Evolutionary conservation across 2,797 vertebrate genomes (phyloP).

Genomic region (Triplophysa bombifrons): DNA sequence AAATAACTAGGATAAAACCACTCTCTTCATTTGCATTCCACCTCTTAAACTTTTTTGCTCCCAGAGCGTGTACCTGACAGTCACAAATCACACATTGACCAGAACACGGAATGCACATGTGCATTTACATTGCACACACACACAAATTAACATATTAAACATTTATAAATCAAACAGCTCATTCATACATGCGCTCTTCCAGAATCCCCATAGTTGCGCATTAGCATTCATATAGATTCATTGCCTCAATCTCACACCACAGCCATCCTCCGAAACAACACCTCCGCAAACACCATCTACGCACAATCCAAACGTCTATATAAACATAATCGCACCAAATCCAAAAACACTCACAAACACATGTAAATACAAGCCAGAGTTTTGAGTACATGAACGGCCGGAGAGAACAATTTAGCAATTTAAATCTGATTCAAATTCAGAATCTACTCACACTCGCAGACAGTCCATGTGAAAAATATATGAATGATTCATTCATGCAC

Average conservation of each 20-base stretch:
- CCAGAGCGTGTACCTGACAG: conserved; percentile 67
- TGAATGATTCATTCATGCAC: conserved; percentile 54
- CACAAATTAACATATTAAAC: conserved; percentile 38
- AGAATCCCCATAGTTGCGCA: conserved; percentile 11
- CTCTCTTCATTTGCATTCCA: conserved; percentile 72
- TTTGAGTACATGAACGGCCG: conserved; percentile 48
- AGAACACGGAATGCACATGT: conserved; percentile 70
- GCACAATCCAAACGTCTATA: conserved; percentile 60
- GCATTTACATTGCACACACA: conserved; percentile 63
- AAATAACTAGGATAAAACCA: conserved; percentile 53
- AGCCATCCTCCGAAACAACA: conserved; percentile 58
- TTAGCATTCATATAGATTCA: conserved; percentile 47
- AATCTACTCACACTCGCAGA: conserved; percentile 6
- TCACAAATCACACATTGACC: conserved; percentile 55
- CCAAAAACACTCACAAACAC: conserved; percentile 51
- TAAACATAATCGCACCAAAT: conserved; percentile 62
- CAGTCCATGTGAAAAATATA: conserved; percentile 40
- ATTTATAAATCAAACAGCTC: conserved; percentile 29
- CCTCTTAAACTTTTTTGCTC: conserved; percentile 72
- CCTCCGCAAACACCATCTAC: conserved; percentile 64
- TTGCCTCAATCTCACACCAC: conserved; percentile 65
- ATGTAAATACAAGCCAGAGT: conserved; percentile 24
- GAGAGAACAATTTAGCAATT: conserved; percentile 47
- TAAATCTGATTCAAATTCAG: conserved; percentile 27
- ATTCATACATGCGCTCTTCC: conserved; percentile 16